phyloP scores from a whole-genome alignment of 2,113 vertebrate species.

The Opisthocomus hoazin region DNA sequence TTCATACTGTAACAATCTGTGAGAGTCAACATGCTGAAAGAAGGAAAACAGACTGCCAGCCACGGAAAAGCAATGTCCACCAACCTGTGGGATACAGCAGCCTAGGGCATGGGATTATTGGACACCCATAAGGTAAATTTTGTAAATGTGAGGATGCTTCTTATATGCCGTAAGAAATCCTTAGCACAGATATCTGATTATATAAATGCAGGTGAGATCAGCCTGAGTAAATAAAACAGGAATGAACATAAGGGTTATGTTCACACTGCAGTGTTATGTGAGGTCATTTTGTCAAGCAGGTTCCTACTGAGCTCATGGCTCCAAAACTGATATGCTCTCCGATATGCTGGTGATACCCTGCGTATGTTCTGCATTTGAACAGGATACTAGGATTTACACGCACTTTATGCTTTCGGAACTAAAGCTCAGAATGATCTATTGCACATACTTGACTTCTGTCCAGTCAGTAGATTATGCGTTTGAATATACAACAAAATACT shows the following conservation, averaged over 20 bases:
- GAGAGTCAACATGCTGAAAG: neutral
- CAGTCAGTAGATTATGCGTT: neutral
- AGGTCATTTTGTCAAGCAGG: neutral
- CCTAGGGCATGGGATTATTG: too few species aligned
- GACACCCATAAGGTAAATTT: neutral
- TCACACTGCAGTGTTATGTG: neutral
- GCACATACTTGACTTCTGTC: neutral
- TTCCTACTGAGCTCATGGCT: neutral
- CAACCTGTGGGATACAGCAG: neutral
- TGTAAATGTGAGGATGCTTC: neutral
- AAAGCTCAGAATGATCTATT: neutral
- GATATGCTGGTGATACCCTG: neutral
- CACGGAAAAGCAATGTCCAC: neutral
- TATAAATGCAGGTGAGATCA: neutral
- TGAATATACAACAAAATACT: neutral
- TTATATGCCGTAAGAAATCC: neutral
- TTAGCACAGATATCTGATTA: neutral
- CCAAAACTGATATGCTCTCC: neutral
- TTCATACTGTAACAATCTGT: neutral
- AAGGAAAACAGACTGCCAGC: neutral
- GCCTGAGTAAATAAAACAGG: neutral
- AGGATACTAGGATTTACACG: neutral
- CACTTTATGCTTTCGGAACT: neutral
- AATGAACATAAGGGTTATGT: neutral
- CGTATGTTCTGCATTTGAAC: neutral